These are phyloP conservation scores for Eupithecia exiguata DNA, from an alignment of 2,888 invertebrate genomes.

Conservation along the genomic window DNA sequence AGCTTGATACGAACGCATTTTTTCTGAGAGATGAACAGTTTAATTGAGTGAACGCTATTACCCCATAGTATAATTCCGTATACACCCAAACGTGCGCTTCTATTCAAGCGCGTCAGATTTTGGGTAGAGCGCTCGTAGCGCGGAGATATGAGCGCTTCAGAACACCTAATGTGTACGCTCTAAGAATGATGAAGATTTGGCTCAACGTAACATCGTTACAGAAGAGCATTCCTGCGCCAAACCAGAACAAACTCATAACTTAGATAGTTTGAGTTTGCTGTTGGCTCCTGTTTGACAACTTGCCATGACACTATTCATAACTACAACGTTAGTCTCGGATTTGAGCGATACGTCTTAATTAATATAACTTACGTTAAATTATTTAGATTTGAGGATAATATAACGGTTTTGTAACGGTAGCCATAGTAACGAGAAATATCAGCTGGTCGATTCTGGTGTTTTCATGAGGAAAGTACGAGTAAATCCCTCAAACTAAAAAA, in stretches of 20 bases:
- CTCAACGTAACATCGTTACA: not conserved
- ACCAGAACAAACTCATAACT: conserved; percentile 5
- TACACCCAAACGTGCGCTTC: too few species aligned
- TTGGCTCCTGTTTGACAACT: conserved; percentile 8
- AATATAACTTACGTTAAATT: not conserved
- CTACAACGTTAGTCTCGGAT: not conserved
- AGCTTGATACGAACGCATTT: too few species aligned
- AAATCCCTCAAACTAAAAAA: not conserved
- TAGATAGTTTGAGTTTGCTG: conserved; percentile 7
- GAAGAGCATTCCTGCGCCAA: too few species aligned
- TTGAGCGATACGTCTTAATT: conserved; percentile 3
- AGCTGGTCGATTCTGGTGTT: not conserved
- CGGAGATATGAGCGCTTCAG: not conserved
- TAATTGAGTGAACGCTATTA: too few species aligned
- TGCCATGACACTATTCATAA: not conserved
- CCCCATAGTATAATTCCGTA: too few species aligned
- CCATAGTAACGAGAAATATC: not conserved
- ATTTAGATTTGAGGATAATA: not conserved
- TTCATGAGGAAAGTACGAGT: not conserved
- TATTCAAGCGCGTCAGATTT: too few species aligned
- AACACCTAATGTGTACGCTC: not conserved
- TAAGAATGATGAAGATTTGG: not conserved
- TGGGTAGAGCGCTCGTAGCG: too few species aligned
- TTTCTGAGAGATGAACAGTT: too few species aligned
- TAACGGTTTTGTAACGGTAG: not conserved